Percentiles rank a stretch among this genome's conserved stretches.
These are phyloP conservation scores for Rhynchophorus ferrugineus DNA, from an alignment of 1,140 invertebrate genomes.

Conservation along the genomic window DNA sequence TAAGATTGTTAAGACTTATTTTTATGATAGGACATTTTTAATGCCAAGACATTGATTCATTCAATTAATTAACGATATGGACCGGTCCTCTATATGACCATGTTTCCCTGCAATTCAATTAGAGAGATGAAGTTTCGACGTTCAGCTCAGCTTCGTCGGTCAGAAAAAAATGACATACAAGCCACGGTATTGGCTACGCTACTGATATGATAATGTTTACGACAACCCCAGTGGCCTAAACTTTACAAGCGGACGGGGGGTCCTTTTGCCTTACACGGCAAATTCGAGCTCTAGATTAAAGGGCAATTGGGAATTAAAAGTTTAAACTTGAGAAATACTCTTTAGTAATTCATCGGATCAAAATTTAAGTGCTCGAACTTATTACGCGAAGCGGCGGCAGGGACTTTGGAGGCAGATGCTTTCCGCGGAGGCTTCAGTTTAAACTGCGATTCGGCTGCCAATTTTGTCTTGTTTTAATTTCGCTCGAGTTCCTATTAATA, in stretches of 20 bases:
- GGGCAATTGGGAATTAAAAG: conserved; percentile 20
- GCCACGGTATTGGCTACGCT: background rate
- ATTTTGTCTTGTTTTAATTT: too few species aligned
- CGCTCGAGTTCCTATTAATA: too few species aligned
- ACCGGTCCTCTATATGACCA: too few species aligned
- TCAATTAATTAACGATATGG: too few species aligned
- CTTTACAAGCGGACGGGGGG: conserved; percentile 9
- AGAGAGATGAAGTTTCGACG: background rate
- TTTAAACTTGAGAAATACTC: conserved; percentile 17
- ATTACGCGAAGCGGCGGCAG: background rate
- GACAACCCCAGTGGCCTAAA: conserved; percentile 4
- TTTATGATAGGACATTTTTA: too few species aligned
- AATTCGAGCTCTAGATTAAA: conserved; percentile 14
- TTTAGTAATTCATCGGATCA: conserved; percentile 18
- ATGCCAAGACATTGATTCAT: too few species aligned
- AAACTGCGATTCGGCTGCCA: background rate
- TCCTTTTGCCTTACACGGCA: conserved; percentile 9
- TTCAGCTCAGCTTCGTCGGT: background rate
- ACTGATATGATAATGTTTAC: conserved; percentile 12
- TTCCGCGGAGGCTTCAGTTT: background rate
- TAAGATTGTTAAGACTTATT: too few species aligned
- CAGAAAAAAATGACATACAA: background rate
- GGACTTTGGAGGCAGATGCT: background rate
- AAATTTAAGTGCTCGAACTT: conserved; percentile 13
- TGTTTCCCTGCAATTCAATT: background rate